Evolutionary conservation across 1,140 invertebrate species (phyloP).

Genomic region (Papilio xuthus): DNA sequence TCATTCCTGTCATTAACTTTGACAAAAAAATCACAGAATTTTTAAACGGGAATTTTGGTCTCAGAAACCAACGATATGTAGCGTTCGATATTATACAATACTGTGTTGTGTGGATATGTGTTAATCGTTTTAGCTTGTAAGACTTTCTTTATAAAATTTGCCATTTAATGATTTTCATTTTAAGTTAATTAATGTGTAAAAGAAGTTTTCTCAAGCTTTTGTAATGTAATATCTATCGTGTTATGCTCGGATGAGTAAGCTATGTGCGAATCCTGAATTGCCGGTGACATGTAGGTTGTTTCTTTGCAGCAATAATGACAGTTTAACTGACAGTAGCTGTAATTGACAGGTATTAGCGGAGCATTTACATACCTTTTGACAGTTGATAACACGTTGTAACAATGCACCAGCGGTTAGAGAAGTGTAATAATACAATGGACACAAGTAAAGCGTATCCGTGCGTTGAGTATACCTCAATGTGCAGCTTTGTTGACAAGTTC

Average conservation of each 20-base stretch:
- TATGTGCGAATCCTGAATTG: slow-evolving; percentile 55
- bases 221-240: slow-evolving; percentile 2
- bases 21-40: no score
- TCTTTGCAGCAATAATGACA: slow-evolving; percentile 61
- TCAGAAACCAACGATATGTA: no score
- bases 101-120: no score
- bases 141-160: no score
- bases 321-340: slow-evolving; percentile 58
- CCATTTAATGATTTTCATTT: no score
- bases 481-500: neutral
- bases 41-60: no score
- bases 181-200: no score
- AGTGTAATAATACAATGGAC: slow-evolving; percentile 53
- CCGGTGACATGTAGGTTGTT: slow-evolving; percentile 53
- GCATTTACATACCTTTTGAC: slow-evolving; percentile 58
- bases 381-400: slow-evolving; percentile 58
- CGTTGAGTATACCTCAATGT: neutral
- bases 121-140: no score
- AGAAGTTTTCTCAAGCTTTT: no score
- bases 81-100: no score
- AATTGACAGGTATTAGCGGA: slow-evolving; percentile 56
- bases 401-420: slow-evolving; percentile 47
- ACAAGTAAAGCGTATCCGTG: slow-evolving; percentile 41
- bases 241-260: slow-evolving; percentile 57
- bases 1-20: no score